These are phyloP conservation scores for Synergus umbraculus DNA, from an alignment of 2,888 invertebrate genomes.

Conservation along the genomic window DNA sequence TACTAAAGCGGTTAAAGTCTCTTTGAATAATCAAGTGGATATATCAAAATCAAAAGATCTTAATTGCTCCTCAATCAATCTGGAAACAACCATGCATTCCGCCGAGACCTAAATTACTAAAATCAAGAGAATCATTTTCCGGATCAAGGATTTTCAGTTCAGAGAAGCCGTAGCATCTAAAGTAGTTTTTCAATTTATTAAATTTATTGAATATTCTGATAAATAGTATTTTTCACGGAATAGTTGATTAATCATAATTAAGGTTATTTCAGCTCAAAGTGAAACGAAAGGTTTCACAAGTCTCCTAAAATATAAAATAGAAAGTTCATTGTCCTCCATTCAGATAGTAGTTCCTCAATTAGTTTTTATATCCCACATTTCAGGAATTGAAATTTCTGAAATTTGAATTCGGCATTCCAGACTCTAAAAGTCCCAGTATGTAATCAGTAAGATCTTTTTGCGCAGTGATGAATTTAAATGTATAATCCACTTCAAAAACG, in stretches of 20 bases:
- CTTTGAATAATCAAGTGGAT: neutral
- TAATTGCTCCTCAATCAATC: neutral
- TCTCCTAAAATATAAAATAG: neutral
- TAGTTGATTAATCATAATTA: neutral
- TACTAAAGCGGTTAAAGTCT: neutral
- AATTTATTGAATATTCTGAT: neutral
- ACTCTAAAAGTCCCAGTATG: neutral
- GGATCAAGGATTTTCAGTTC: neutral
- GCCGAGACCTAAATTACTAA: neutral
- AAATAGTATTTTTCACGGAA: too few relatives aligned
- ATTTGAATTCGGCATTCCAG: neutral
- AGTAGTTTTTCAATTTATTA: neutral
- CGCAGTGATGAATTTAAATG: neutral
- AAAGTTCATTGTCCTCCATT: neutral
- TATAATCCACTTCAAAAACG: neutral
- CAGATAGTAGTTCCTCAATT: neutral
- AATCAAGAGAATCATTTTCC: neutral
- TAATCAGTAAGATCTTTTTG: neutral
- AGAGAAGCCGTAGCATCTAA: neutral
- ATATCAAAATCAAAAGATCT: neutral
- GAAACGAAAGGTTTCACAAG: neutral
- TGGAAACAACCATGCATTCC: neutral
- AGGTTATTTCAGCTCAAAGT: neutral
- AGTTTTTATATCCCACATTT: neutral
- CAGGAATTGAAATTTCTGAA: neutral